Base-by-base conservation (phyloP, 2,888 invertebrate species). In the Perizoma flavofasciatum region DNA sequence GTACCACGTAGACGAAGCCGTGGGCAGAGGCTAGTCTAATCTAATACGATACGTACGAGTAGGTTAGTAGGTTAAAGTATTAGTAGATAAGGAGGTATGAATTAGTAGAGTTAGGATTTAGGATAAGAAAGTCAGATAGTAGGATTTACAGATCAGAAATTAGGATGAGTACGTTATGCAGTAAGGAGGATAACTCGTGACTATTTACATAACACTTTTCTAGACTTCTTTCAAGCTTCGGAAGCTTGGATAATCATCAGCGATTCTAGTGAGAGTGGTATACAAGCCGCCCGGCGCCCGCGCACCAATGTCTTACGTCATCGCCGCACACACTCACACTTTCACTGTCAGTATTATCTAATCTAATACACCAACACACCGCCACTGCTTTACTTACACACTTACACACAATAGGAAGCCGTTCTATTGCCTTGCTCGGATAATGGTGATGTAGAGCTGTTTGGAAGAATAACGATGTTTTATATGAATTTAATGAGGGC, bases 271-370 rank as follows among this genome's bases (percentile, higher is more conserved):
- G 89, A 89, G 89, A 89, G 88, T 88, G 85, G 76, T 73, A 22
- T 22, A 69, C 71, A 64, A 58, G 62, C 22, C 22, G 22, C 1
- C 68, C 57, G 59, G 73, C 77, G 77, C 70, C 69, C 71, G 80
- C 79, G 75, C 78, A 74, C 72, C 71, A 74, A 69, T 72, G 66
- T 46, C 59, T 91, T 90, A 83, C 90, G 88, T 89, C 90, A 90
- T 63, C 73, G 75, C 70, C 81, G 72, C 87, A 81, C 89, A 89
- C 89, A 90, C 87, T 85, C 83, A 87, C 89, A 90, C 89, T 88
- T 85, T 81, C 86, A 85, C 85, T 89, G 89, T 89, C 89, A 88
- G 88, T 89, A 84, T 91, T 92, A 90, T 89, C 89, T 91, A 90
- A 90, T 89, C 89, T 91, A 90, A 92, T 86, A 84, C 75, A 78